A percentile compares a stretch with the other conserved stretches of the same genome.
These are phyloP conservation scores for Passer montanus DNA, from an alignment of 2,113 vertebrate genomes.

Conservation along the genomic window DNA sequence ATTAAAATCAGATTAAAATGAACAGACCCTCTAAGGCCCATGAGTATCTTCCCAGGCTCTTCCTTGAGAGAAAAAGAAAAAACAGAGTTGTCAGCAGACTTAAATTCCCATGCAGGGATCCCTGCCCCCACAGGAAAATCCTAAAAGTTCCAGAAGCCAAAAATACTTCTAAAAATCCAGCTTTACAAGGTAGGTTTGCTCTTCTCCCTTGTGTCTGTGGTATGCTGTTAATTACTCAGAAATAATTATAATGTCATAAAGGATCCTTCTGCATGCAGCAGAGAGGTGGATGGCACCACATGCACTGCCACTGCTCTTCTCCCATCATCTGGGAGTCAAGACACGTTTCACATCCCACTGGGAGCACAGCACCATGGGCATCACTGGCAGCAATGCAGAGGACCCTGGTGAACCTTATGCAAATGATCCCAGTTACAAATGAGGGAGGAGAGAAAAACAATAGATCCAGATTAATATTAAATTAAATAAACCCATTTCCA, in stretches of 20 bases:
- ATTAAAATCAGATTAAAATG: neutral
- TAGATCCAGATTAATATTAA: neutral
- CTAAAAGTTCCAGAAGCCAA: neutral
- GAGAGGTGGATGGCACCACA: neutral
- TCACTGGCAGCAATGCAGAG: neutral
- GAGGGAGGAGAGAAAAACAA: neutral
- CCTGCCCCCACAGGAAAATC: neutral
- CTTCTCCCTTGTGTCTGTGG: neutral
- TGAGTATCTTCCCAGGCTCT: neutral
- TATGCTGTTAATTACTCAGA: neutral
- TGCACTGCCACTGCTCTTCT: neutral
- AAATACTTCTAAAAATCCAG: neutral
- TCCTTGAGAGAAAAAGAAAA: neutral
- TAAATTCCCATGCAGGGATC: neutral
- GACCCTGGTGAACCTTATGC: neutral
- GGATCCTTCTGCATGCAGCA: neutral
- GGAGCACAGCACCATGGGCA: neutral
- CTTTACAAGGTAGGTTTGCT: neutral
- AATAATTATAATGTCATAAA: neutral
- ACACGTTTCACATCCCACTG: accelerated
- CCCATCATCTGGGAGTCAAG: neutral
- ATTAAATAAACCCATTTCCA: neutral
- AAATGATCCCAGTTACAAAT: neutral
- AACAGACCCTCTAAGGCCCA: neutral
- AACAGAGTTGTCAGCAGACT: neutral